Evolutionary conservation across 1,140 invertebrate species (phyloP).

Genomic region (Zaprionus kolodkinae): DNA sequence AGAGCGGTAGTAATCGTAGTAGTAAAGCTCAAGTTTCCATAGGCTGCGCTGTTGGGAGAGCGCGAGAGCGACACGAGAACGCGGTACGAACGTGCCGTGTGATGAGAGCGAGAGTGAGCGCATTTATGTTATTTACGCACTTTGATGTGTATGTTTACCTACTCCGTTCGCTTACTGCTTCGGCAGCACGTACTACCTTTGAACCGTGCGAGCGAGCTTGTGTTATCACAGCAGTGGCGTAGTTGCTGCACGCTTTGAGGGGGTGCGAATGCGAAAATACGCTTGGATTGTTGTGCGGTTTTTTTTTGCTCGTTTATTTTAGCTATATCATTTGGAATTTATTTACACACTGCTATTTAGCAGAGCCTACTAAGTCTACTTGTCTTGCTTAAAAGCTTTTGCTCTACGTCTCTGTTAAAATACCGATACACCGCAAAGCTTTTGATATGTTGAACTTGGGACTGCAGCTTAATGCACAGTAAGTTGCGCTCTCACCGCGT

Average conservation of each 20-base stretch:
- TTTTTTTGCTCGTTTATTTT: not conserved
- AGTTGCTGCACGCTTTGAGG: slow-evolving; percentile 30
- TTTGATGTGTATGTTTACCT: slow-evolving; percentile 60
- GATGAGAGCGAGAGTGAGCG: slow-evolving; percentile 5
- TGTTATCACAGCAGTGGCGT: slow-evolving; percentile 60
- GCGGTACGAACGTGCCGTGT: slow-evolving; percentile 5
- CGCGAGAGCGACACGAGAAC: slow-evolving; percentile 34
- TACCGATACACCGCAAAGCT: slow-evolving; percentile 41
- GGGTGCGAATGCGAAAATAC: slow-evolving; percentile 3
- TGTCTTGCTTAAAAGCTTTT: not conserved
- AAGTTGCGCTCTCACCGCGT: slow-evolving; percentile 1
- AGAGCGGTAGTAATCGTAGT: slow-evolving; percentile 69
- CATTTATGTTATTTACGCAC: slow-evolving; percentile 62
- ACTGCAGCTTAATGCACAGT: slow-evolving; percentile 13
- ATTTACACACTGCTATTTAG: not conserved
- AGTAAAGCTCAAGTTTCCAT: slow-evolving; percentile 69
- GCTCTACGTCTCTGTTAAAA: slow-evolving; percentile 12
- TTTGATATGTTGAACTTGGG: slow-evolving; percentile 26
- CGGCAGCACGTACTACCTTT: slow-evolving; percentile 49
- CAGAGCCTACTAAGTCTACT: not conserved
- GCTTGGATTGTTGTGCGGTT: not conserved
- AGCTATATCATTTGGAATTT: not conserved
- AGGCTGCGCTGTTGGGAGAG: not conserved
- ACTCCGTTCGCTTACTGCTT: slow-evolving; percentile 27
- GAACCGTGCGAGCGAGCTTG: slow-evolving; percentile 23